Conservation (phyloP, 2,113 vertebrate species). For the Athene noctua region DNA sequence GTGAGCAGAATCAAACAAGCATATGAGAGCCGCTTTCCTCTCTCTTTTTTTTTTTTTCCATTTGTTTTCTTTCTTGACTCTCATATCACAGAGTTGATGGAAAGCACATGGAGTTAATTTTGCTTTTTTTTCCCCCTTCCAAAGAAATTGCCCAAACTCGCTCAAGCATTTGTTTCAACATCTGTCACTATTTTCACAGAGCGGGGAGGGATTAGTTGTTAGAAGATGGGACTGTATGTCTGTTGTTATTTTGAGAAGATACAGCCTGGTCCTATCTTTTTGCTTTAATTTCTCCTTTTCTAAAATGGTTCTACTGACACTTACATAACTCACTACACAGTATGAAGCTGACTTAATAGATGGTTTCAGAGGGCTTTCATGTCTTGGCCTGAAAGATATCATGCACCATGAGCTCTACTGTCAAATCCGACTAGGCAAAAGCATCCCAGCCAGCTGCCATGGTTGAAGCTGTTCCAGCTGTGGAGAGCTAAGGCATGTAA, state of each 20-base stretch:
- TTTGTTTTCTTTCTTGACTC: not conserved
- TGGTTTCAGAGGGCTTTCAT: not conserved
- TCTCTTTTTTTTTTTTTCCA: not conserved
- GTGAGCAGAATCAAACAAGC: not conserved
- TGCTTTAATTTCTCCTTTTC: not conserved
- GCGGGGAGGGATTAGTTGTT: not conserved
- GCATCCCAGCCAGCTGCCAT: not conserved
- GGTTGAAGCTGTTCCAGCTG: not conserved
- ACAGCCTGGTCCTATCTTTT: not conserved
- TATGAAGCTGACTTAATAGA: not conserved
- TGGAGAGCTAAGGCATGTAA: not conserved
- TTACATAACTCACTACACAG: conserved; percentile 3
- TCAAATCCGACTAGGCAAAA: not conserved
- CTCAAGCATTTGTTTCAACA: conserved; percentile 41
- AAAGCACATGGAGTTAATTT: not conserved
- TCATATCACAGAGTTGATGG: not conserved
- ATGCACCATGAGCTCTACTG: not conserved
- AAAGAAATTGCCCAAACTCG: not conserved
- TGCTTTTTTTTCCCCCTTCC: not conserved
- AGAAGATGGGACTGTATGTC: not conserved
- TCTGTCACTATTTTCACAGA: conserved; percentile 26
- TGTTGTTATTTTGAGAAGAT: conserved; percentile 26
- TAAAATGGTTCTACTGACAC: not conserved
- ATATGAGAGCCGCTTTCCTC: not conserved
- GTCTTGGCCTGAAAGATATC: not conserved